A percentile compares a stretch with the other conserved stretches of the same genome.
Evolutionary conservation across 2,797 vertebrate genomes (phyloP).

Genomic region (Anguilla marmorata): DNA sequence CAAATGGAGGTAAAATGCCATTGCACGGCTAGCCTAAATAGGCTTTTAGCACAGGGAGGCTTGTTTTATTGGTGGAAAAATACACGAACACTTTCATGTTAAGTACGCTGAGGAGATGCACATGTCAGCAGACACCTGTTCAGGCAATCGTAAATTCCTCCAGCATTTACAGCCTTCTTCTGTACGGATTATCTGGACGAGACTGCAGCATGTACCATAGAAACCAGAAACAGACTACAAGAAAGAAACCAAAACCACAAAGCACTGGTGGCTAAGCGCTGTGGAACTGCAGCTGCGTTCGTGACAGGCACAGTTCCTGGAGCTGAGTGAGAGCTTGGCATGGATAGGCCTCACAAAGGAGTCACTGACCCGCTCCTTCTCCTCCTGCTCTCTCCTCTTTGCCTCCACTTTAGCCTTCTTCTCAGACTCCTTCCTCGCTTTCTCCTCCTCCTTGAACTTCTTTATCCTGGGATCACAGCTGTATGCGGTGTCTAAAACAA

Average conservation of each 20-base stretch:
- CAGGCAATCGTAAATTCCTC: background rate
- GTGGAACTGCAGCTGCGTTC: background rate
- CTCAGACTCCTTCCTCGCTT: constrained; percentile 94
- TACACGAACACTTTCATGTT: background rate
- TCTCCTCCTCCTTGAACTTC: constrained; percentile 98
- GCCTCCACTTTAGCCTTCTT: constrained; percentile 96
- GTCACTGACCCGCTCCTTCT: constrained; percentile 85
- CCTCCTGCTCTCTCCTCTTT: constrained; percentile 92
- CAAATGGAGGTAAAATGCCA: background rate
- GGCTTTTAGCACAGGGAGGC: background rate
- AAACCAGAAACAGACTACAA: background rate
- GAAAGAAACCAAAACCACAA: background rate
- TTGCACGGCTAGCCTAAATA: background rate
- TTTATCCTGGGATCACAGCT: constrained; percentile 95
- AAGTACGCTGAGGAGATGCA: background rate
- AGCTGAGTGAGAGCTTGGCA: background rate
- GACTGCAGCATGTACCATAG: background rate
- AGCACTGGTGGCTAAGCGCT: background rate
- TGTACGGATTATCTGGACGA: background rate
- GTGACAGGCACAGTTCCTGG: background rate
- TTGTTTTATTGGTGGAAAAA: background rate
- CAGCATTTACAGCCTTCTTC: background rate
- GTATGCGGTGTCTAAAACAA: constrained; percentile 88
- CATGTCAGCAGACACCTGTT: background rate
- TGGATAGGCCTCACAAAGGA: background rate